Base-by-base conservation (phyloP, 2,113 vertebrate genomes). In the Chrysochloris asiatica region DNA sequence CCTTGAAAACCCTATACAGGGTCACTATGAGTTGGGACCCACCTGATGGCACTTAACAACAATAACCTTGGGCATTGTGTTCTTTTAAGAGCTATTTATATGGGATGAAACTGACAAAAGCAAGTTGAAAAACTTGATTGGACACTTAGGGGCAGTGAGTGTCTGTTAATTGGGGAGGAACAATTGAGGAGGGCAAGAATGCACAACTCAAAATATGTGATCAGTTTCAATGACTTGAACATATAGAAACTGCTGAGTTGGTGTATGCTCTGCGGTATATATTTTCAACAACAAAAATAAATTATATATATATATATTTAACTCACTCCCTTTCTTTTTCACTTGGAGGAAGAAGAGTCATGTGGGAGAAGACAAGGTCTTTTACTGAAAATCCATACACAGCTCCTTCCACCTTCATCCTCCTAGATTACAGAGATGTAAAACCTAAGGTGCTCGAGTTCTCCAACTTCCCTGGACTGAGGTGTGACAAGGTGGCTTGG, bases 401-500 rank as follows among this genome's bases (percentile, higher is more conserved):
- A 30, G n/a, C 69, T 8, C 36, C 24, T 28, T n/a, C 24, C 28
- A n/a, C 54, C n/a, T 41, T 69, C 67, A 50, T 63, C 33, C 45
- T 78, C 41, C 26, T 63, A 56, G 65, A 82, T 38, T 61, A 22
- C 3, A 50, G 50, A 88, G 38, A 65, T 75, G 4, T n/a, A 61
- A 24, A 87, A 43, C 22, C 88, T 78, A 63, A 86, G 88, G 30
- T 24, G 87, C 59, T 85, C 28, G n/a, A n/a, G n/a, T n/a, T n/a
- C n/a, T n/a, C n/a, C n/a, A n/a, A n/a, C n/a, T n/a, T n/a, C n/a
- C n/a, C n/a, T n/a, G n/a, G n/a, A n/a, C n/a, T 89, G 85, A 77
- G 90, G n/a, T 89, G 75, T 84, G 77, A 69, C 81, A 24, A 6
- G 47, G 33, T 90, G 93, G 90, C 76, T 87, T 78, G 72, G 19